phyloP scores from a whole-genome alignment of 2,797 vertebrate genomes.

The Sebastes hopkinsi region DNA sequence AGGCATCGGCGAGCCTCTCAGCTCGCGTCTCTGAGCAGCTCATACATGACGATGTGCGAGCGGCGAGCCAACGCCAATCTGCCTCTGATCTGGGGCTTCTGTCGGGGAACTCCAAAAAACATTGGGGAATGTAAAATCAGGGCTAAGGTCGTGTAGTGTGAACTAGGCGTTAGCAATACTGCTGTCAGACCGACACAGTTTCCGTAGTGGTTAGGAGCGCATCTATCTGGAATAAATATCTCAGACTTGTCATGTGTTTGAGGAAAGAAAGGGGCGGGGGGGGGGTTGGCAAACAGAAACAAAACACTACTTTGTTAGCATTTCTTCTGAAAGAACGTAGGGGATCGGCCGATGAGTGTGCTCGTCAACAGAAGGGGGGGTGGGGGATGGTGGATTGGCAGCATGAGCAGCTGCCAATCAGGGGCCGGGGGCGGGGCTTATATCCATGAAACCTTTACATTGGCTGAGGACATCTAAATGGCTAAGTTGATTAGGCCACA shows the following conservation, averaged over 20 bases:
- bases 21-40: too few species aligned
- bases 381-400: constrained; percentile 15
- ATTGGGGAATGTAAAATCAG: too few species aligned
- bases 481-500: constrained; percentile 38
- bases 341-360: constrained; percentile 7
- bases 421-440: constrained; percentile 21
- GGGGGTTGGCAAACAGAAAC: constrained; percentile 71
- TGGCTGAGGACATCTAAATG: constrained; percentile 31
- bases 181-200: constrained; percentile 19
- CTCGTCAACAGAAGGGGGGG: background rate
- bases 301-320: constrained; percentile 56
- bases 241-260: constrained; percentile 42
- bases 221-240: constrained; percentile 57
- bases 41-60: too few species aligned
- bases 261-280: background rate
- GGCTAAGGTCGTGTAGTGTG: too few species aligned
- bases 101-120: too few species aligned
- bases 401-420: constrained; percentile 22
- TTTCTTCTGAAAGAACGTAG: constrained; percentile 48
- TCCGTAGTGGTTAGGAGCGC: constrained; percentile 49
- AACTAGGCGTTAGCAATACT: background rate
- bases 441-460: constrained; percentile 21
- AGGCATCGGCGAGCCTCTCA: too few species aligned
- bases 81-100: too few species aligned
- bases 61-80: too few species aligned